Base-by-base conservation (phyloP, 2,113 vertebrate genomes). In the Sebastes fasciatus region DNA sequence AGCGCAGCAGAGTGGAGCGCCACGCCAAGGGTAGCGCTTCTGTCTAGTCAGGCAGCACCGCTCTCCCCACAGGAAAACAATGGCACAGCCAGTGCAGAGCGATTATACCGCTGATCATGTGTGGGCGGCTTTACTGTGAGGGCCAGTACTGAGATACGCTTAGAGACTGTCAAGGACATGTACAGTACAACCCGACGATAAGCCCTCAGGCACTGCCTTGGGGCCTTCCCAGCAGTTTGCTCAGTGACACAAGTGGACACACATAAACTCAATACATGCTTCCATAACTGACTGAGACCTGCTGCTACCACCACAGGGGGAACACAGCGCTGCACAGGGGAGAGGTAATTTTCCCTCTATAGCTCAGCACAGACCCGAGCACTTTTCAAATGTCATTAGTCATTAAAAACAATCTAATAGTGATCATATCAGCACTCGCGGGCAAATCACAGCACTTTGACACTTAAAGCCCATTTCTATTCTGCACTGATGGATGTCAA, bases 341-440 rank as follows among this genome's bases (percentile, higher is more conserved):
- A 69, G 77, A 80, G 71, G 60, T 75, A 70, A 81, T 90, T 90
- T 78, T 52, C 82, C 86, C 79, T 80, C 76, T 74, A 19, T 74
- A 83, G 43, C 77, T 80, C 55, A 19, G 73, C 76, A 78, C 67
- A 69, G 76, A 87, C 82, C 79, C 55, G 34, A 82, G 86, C 86
- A 87, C 84, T 92, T 90, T 88, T 84, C 80, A 92, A 87, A 91
- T 88, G 85, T 79, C 84, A 90, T 78, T 64, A 88, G 80, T 86
- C 91, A 94, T 87, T 91, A 89, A 88, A 91, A 90, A 85, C 8
- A 16, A 90, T 80, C 75, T 71, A 87, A 83, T 48, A 76, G 74
- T 66, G 83, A 86, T 89, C 77, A 84, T 86, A 86, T 84, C 87
- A 80, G 74, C 65, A 70, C 58, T 77, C 60, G 49, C n/a, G 52